A percentile compares a stretch with the other conserved stretches of the same genome.
These are phyloP conservation scores for Nomada goodeniana DNA, from an alignment of 2,888 invertebrate species.

Conservation along the genomic window DNA sequence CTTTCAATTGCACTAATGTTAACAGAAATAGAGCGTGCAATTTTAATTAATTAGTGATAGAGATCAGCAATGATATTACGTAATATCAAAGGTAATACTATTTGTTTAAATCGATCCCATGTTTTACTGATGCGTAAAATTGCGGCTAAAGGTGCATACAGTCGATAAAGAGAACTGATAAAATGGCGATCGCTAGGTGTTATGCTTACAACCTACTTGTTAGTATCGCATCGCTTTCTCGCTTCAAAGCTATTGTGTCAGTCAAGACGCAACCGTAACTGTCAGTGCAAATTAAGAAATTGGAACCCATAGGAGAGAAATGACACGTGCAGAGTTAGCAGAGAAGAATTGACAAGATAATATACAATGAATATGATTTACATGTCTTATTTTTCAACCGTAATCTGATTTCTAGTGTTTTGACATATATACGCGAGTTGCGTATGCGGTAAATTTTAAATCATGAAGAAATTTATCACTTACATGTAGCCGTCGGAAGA, in stretches of 20 bases:
- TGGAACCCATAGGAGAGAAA: neutral
- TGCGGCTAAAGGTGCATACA: slow-evolving; percentile 53
- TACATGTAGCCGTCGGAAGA: neutral
- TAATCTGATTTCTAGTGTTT: slow-evolving; percentile 15
- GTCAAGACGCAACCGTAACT: slow-evolving; percentile 16
- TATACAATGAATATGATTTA: slow-evolving; percentile 28
- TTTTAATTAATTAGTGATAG: neutral
- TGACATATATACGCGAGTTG: slow-evolving; percentile 11
- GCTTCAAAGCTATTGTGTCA: slow-evolving; percentile 10
- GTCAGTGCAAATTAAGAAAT: slow-evolving; percentile 4
- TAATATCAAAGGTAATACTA: slow-evolving; percentile 38
- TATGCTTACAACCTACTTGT: slow-evolving; percentile 22
- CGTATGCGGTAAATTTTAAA: slow-evolving; percentile 29
- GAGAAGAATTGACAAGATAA: slow-evolving; percentile 10
- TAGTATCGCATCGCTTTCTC: slow-evolving; percentile 34
- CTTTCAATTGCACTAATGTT: neutral
- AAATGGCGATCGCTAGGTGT: slow-evolving; percentile 63
- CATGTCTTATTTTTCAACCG: slow-evolving; percentile 7
- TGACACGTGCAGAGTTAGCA: slow-evolving; percentile 22
- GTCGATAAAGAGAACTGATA: slow-evolving; percentile 62
- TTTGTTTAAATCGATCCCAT: slow-evolving; percentile 55
- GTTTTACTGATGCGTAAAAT: slow-evolving; percentile 45
- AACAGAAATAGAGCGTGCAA: slow-evolving; percentile 3
- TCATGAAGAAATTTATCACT: neutral
- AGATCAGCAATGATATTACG: slow-evolving; percentile 36